Evolutionary conservation across 2,888 invertebrate genomes (phyloP).

Genomic region (Rotaria sp.): DNA sequence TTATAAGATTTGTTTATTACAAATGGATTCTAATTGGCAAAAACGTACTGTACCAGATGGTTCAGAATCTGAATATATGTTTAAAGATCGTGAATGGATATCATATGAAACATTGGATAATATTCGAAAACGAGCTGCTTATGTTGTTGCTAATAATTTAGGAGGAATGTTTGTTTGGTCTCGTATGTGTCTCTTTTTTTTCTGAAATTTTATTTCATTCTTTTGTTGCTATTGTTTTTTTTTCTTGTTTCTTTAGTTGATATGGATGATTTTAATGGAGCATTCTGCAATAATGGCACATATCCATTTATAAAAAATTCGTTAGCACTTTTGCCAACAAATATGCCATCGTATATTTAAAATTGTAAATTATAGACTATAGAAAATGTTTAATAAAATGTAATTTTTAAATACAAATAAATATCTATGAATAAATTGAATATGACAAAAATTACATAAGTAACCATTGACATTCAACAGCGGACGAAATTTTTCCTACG

Average conservation of each 20-base stretch:
- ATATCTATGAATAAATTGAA: too few species aligned
- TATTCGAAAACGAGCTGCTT: constrained; percentile 37
- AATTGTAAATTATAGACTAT: neutral
- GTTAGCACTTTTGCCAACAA: constrained; percentile 29
- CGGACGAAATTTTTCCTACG: too few species aligned
- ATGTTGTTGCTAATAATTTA: constrained; percentile 39
- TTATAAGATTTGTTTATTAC: neutral
- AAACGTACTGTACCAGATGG: constrained; percentile 20
- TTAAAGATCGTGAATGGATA: constrained; percentile 37
- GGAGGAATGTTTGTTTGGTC: constrained; percentile 40
- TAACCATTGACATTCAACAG: too few species aligned
- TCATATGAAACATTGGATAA: constrained; percentile 35
- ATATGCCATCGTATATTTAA: neutral
- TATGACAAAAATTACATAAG: too few species aligned
- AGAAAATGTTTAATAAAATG: too few species aligned
- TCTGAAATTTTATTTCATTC: neutral
- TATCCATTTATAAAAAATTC: constrained; percentile 39
- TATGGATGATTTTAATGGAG: constrained; percentile 38
- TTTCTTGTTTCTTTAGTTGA: neutral
- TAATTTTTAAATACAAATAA: too few species aligned
- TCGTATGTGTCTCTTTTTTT: neutral
- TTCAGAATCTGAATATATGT: constrained; percentile 33
- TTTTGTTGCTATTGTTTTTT: neutral
- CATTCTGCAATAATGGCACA: constrained; percentile 36
- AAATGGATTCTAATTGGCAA: neutral